Base-by-base conservation (phyloP, 2,888 invertebrate species). In the Dynastes grantii region DNA sequence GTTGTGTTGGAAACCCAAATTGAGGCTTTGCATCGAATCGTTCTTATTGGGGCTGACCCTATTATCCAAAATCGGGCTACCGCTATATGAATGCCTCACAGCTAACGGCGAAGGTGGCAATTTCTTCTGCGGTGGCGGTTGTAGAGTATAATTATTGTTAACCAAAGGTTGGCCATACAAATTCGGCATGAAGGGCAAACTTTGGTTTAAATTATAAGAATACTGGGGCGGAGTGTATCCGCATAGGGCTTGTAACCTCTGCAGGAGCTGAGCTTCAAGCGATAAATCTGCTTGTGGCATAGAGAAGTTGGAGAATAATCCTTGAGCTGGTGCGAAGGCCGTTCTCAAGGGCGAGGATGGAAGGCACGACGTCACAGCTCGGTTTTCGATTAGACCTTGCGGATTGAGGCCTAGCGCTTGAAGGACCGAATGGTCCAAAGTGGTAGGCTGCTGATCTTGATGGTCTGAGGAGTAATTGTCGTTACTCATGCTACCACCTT, bases 161-260 rank as follows among this genome's bases (percentile, higher is more conserved):
- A 87, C 79, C 76, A 87, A 76, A 51, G 85, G 81, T 65, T 83
- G 85, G 5, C 79, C 81, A 79, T 87, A 88, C 64, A 87, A 68
- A 58, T 81, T 83, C 2, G 83, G 78, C 32, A 86, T 78, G 49
- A 81, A 82, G 9, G 80, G 80, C 8, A 83, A 73, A 55, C 80
- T 83, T 76, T 86, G 85, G 61, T 83, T 83, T 78, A 84, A 85
- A 77, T 81, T 84, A 79, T 84, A 85, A 37, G 83, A 81, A 71
- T 81, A 84, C 76, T 78, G 83, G 0, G 87, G 84, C 0, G 86
- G 88, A 2, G 87, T 85, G 83, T 90, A 90, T 0, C 89, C 89
- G 80, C 89, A 89, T 61, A 91, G 85, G 75, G 89, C 88, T 85
- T 91, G 91, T 76, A 91, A 84, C 80, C 90, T 87, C 83, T 91